Evolutionary conservation across 2,888 invertebrate species (phyloP).

Genomic region (Orthosia gracilis): DNA sequence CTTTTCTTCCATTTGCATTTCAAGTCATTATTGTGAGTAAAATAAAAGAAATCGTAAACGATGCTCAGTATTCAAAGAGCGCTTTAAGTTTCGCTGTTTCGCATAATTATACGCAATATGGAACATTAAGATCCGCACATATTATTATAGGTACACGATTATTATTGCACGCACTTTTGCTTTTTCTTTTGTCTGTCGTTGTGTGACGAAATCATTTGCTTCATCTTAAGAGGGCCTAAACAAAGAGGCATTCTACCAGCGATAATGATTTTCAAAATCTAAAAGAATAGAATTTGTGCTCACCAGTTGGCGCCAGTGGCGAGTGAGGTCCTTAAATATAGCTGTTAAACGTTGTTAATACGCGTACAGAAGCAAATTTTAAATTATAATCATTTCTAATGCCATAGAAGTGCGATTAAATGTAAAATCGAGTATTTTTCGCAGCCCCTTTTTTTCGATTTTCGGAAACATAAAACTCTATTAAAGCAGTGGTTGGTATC

Average conservation of each 20-base stretch:
- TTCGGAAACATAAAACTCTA: no score
- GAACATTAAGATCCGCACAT: constrained; percentile 42
- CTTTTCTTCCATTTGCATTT: constrained; percentile 20
- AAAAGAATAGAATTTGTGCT: no score
- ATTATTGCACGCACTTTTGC: constrained; percentile 49
- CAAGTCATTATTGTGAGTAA: constrained; percentile 37
- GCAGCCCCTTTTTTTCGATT: no score
- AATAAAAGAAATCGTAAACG: constrained; percentile 23
- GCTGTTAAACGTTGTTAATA: no score
- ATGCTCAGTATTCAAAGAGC: constrained; percentile 28
- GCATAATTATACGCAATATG: constrained; percentile 46
- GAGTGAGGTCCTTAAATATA: no score
- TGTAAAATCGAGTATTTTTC: no score
- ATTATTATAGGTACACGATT: constrained; percentile 18
- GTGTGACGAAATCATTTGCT: constrained; percentile 30
- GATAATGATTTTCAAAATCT: not conserved
- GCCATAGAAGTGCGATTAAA: no score
- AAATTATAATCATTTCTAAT: no score
- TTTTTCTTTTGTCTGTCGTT: constrained; percentile 49
- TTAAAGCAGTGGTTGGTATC: no score
- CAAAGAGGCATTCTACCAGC: not conserved
- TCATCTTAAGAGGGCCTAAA: not conserved
- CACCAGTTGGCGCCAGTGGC: no score
- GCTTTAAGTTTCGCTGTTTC: constrained; percentile 40
- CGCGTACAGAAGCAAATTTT: no score